Evolutionary conservation across 1,140 invertebrate species (phyloP), one percentile per base, ranked within the genome.

Genomic region (Zeugodacus cucurbitae): DNA sequence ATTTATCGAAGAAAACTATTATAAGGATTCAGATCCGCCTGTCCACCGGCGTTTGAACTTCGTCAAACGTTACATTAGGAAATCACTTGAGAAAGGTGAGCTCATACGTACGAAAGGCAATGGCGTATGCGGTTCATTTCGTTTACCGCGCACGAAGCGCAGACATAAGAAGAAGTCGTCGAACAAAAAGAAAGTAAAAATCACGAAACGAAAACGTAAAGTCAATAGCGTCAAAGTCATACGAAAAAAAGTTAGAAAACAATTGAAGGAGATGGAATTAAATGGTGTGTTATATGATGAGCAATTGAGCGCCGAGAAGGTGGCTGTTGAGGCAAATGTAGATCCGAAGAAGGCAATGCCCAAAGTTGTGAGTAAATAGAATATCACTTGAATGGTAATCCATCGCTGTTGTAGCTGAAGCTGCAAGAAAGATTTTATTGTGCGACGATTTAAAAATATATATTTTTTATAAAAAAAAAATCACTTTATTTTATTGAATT

Each of bases 1-100:
- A 64, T 88, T 64, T 64, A 88, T 88, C 34, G 20, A 26, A 17
- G 3, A 88, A n/a, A 85, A 88, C 26, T 88, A 88, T 48, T 88
- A 58, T 41, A 14, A 48, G 4, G 11, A 58, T 22, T 32, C 54
- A 8, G 3, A 32, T 62, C 2, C 26, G 5, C 11, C 85, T 59
- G 3, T 41, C 1, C 59, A 54, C 6, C 44, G 22, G 2, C 87
- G 87, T 6, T 64, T 88, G 22, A 11, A 10, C 11, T 85, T 62
- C 58, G 26, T 88, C 11, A 88, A 88, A 29, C 48, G 58, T 22
- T 85, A 34, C n/a, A 58, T 88, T 64, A 86, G 59, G 20, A 41
- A 37, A 1, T 70, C 87, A 0, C 74, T 88, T 1, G 74, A 88
- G 58, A 88, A 57, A 5, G 87, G 87, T 32, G 37, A 86, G 29